Evolutionary conservation across 2,113 vertebrate species (phyloP).

Genomic region (Embiotoca jacksoni): DNA sequence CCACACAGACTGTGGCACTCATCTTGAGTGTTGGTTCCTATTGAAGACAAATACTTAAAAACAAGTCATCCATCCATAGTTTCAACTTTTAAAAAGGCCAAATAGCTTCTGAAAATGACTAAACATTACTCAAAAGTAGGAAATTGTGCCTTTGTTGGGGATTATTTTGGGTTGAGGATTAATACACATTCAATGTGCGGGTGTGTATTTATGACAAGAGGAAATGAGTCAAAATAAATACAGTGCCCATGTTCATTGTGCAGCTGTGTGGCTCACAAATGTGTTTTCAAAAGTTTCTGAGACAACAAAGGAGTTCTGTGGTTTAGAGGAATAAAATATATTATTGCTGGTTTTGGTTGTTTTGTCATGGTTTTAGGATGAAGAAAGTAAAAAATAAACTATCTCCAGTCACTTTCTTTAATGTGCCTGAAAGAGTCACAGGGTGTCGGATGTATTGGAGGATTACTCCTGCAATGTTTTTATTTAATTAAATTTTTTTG

Average conservation of each 20-base stretch:
- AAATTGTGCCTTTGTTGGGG: too few relatives aligned
- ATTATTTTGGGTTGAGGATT: too few relatives aligned
- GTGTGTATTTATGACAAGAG: background rate
- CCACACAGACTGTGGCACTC: background rate
- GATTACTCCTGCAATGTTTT: background rate
- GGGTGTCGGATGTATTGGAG: background rate
- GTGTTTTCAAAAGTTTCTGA: background rate
- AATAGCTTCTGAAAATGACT: too few relatives aligned
- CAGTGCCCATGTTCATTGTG: background rate
- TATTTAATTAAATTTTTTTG: too few relatives aligned
- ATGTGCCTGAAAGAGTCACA: too few relatives aligned
- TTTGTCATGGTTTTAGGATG: background rate
- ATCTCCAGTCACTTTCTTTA: too few relatives aligned
- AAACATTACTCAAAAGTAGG: too few relatives aligned
- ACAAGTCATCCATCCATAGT: background rate
- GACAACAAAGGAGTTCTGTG: slow-evolving; percentile 2
- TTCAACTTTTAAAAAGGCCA: slow-evolving; percentile 1
- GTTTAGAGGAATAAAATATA: background rate
- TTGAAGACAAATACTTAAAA: background rate
- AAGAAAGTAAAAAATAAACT: background rate
- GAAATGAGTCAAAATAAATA: too few relatives aligned
- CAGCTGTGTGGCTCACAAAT: background rate
- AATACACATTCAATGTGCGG: too few relatives aligned
- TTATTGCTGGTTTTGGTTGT: background rate
- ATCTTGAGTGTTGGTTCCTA: too few relatives aligned